A percentile compares a stretch with the other conserved stretches of the same genome.
These are phyloP conservation scores for Drosophila borborema DNA, from an alignment of 2,888 invertebrate genomes.

Conservation along the genomic window DNA sequence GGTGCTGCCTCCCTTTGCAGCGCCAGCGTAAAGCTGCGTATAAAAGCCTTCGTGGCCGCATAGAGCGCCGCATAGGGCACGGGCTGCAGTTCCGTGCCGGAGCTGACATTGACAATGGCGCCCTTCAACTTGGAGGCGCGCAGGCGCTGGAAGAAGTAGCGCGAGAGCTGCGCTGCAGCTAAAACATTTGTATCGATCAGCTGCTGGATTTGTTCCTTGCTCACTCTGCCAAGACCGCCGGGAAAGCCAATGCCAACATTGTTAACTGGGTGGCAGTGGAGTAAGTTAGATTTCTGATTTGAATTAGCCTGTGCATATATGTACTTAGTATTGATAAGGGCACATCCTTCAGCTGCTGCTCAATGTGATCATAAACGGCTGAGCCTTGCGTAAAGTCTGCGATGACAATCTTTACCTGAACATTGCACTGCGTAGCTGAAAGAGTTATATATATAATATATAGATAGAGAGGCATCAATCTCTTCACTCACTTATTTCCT, in stretches of 20 bases:
- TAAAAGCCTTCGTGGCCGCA: constrained; percentile 93
- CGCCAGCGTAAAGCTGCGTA: constrained; percentile 91
- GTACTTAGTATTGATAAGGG: constrained; percentile 93
- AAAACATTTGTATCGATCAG: constrained; percentile 94
- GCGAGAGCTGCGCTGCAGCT: constrained; percentile 93
- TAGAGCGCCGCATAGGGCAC: constrained; percentile 94
- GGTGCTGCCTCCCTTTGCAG: constrained; percentile 91
- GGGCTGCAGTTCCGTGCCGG: constrained; percentile 93
- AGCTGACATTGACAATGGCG: constrained; percentile 95
- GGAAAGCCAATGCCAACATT: constrained; percentile 87
- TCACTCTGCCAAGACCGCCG: constrained; percentile 90
- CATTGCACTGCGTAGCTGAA: constrained; percentile 86
- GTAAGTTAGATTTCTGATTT: background rate
- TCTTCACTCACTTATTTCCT: constrained; percentile 88
- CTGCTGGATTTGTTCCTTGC: constrained; percentile 90
- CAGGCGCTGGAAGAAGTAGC: constrained; percentile 92
- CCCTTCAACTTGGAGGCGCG: constrained; percentile 88
- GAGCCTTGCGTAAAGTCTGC: constrained; percentile 92
- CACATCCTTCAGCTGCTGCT: constrained; percentile 88
- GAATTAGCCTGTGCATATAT: background rate
- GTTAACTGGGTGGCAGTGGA: constrained; percentile 88
- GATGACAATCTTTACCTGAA: constrained; percentile 89
- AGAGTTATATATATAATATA: background rate
- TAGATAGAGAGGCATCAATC: too few species aligned
- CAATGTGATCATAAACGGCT: constrained; percentile 89